Evolutionary conservation across 2,888 invertebrate genomes (phyloP).

Genomic region (Apotomis betuletana): DNA sequence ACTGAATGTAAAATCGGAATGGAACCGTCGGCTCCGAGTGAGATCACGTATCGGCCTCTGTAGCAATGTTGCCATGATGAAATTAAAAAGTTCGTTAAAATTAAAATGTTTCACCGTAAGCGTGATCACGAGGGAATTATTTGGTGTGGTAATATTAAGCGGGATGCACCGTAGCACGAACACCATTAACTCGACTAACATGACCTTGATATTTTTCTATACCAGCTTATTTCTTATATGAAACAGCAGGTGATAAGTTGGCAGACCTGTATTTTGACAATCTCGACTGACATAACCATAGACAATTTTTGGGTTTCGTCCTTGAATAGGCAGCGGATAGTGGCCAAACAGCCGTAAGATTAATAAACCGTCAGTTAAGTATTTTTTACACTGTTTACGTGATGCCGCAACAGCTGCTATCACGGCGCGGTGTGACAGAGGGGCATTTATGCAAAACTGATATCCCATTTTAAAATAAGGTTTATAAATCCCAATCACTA

Average conservation of each 20-base stretch:
- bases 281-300: background rate
- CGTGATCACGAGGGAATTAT: slow-evolving; percentile 57
- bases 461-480: too few species aligned
- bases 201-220: background rate
- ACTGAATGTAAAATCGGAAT: slow-evolving; percentile 14
- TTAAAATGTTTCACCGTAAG: slow-evolving; percentile 48
- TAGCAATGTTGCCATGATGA: slow-evolving; percentile 53
- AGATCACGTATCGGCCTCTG: slow-evolving; percentile 55
- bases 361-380: background rate
- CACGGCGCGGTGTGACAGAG: too few species aligned
- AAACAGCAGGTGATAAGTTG: slow-evolving; percentile 4
- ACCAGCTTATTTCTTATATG: background rate
- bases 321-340: background rate
- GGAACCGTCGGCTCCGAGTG: slow-evolving; percentile 44
- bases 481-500: too few species aligned
- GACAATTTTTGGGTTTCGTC: background rate
- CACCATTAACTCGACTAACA: slow-evolving; percentile 25
- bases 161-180: slow-evolving; percentile 25
- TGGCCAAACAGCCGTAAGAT: slow-evolving; percentile 1
- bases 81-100: slow-evolving; percentile 38
- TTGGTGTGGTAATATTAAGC: slow-evolving; percentile 38
- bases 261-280: background rate
- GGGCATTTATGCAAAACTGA: too few species aligned
- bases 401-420: too few species aligned
- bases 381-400: background rate